These are phyloP conservation scores for Pygathrix nemaeus DNA, from an alignment of 2,113 vertebrate species.

Conservation along the genomic window DNA sequence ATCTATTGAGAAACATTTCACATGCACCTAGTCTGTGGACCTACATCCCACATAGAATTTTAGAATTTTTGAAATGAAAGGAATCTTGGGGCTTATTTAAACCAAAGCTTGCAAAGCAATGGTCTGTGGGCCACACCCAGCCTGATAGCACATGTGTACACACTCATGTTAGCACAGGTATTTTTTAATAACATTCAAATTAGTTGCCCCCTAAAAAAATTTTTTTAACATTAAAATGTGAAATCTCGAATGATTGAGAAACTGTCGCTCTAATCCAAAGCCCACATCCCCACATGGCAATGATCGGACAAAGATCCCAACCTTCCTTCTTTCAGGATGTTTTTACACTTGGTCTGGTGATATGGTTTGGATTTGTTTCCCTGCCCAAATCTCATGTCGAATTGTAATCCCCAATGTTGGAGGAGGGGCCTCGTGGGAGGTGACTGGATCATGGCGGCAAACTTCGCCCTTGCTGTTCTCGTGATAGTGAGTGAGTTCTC, in stretches of 20 bases:
- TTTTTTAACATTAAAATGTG: not conserved
- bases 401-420: no score
- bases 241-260: not conserved
- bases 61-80: not conserved
- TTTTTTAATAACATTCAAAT: not conserved
- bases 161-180: not conserved
- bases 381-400: no score
- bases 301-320: fast-evolving
- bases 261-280: not conserved
- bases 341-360: not conserved
- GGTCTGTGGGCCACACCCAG: no score
- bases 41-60: not conserved
- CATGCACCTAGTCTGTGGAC: fast-evolving
- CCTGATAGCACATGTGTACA: not conserved
- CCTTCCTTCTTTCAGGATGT: fast-evolving
- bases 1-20: fast-evolving
- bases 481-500: no score
- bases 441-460: no score
- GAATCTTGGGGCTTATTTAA: not conserved
- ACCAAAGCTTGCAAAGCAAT: not conserved
- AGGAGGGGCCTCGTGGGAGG: no score
- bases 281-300: not conserved
- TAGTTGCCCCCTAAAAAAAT: not conserved
- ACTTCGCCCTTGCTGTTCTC: no score
- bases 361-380: no score